Evolutionary conservation across 1,140 invertebrate species (phyloP).

Genomic region (Drosophila sechellia): DNA sequence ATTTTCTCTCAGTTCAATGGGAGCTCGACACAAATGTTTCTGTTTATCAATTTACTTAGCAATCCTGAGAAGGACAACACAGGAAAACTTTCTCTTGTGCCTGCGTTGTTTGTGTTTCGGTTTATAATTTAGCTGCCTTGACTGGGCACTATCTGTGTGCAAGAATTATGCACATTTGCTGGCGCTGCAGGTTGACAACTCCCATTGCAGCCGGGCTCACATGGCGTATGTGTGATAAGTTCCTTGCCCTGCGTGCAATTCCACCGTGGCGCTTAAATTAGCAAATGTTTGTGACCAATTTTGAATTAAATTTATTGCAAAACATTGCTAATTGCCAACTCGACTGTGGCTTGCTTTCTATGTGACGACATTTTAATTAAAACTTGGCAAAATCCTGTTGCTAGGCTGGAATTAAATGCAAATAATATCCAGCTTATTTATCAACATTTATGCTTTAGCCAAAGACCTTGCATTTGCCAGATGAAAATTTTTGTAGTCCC

Average conservation of each 20-base stretch:
- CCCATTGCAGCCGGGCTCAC: conserved; percentile 45
- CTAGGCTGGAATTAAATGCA: conserved; percentile 39
- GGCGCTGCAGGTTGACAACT: conserved; percentile 66
- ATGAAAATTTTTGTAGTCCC: conserved; percentile 12
- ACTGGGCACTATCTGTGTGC: conserved; percentile 49
- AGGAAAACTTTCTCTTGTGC: conserved; percentile 29
- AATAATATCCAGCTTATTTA: conserved; percentile 41
- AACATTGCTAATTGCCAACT: conserved; percentile 73
- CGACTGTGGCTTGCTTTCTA: conserved; percentile 41
- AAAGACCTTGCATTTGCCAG: conserved; percentile 22
- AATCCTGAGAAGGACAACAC: conserved; percentile 6
- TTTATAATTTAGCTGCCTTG: conserved; percentile 59
- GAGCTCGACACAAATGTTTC: conserved; percentile 15
- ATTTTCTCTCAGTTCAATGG: conserved; percentile 10
- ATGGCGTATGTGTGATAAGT: conserved; percentile 56
- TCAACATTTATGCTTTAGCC: conserved; percentile 42
- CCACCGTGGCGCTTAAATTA: conserved; percentile 23
- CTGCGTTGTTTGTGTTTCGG: conserved; percentile 41
- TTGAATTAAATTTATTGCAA: conserved; percentile 68
- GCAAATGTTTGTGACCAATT: conserved; percentile 62
- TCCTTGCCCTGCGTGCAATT: conserved; percentile 2
- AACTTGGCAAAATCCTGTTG: conserved; percentile 53
- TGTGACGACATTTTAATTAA: conserved; percentile 80
- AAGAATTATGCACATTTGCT: conserved; percentile 77
- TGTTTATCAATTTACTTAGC: conserved; percentile 64